These are phyloP conservation scores for Decapterus maruadsi DNA, from an alignment of 2,797 vertebrate species.

Conservation along the genomic window DNA sequence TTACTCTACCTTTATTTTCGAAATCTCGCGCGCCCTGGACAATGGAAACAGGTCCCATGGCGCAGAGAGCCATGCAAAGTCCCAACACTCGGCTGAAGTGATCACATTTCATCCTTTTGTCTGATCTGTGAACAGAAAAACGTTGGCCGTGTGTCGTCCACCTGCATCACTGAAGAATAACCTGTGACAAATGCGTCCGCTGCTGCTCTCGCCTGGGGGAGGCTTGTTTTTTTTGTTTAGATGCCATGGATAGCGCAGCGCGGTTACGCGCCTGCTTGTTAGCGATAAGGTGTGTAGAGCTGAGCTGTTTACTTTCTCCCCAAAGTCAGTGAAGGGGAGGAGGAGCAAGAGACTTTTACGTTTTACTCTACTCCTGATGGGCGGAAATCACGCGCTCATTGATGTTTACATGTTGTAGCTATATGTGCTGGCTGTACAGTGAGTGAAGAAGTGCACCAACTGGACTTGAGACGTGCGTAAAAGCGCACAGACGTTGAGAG, in stretches of 20 bases:
- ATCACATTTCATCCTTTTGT: constrained; percentile 78
- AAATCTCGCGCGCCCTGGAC: constrained; percentile 58
- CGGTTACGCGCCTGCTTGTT: constrained; percentile 64
- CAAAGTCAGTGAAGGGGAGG: constrained; percentile 36
- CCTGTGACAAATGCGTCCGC: constrained; percentile 16
- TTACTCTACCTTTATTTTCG: constrained; percentile 80
- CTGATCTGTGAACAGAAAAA: constrained; percentile 50
- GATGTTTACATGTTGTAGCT: constrained; percentile 58
- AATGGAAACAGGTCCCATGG: background rate
- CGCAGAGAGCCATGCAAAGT: constrained; percentile 58
- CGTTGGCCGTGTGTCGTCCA: constrained; percentile 28
- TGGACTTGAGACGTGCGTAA: constrained; percentile 41
- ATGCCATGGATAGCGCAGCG: constrained; percentile 67
- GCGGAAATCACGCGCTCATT: constrained; percentile 60
- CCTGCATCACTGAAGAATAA: constrained; percentile 68
- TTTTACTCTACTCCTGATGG: constrained; percentile 38
- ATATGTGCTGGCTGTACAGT: background rate
- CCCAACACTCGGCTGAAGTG: constrained; percentile 56
- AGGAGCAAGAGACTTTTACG: constrained; percentile 35
- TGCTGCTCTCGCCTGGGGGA: constrained; percentile 30
- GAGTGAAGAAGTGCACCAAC: too few relatives aligned
- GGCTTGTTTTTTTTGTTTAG: constrained; percentile 59
- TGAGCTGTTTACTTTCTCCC: constrained; percentile 80
- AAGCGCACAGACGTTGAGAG: constrained; percentile 18
- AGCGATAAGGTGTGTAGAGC: constrained; percentile 76